phyloP scores from a whole-genome alignment of 2,113 vertebrate genomes.

The Campylomormyrus numenius region DNA sequence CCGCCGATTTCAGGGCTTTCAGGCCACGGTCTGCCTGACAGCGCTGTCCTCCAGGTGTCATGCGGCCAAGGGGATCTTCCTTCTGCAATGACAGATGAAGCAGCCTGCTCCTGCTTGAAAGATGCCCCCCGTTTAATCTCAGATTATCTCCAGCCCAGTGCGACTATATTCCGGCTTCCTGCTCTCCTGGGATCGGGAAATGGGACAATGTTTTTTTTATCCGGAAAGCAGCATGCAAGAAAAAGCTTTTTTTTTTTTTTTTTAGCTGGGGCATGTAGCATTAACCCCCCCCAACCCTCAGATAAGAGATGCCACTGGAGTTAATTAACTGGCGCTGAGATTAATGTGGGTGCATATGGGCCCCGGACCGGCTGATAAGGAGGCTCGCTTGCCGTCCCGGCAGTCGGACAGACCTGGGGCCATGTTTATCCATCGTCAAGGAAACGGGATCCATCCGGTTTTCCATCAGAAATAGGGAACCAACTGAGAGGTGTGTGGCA shows the following conservation, averaged over 20 bases:
- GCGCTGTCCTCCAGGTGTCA: neutral
- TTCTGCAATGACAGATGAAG: neutral
- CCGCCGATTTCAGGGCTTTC: neutral
- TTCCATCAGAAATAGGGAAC: neutral
- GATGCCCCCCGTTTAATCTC: neutral
- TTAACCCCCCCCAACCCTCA: slow-evolving; percentile 11
- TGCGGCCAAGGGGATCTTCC: neutral
- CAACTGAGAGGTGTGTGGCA: neutral
- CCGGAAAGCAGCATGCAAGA: neutral
- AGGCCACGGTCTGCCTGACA: neutral
- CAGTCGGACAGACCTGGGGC: slow-evolving; percentile 9
- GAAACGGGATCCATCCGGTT: slow-evolving; percentile 14
- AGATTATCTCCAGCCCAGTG: neutral
- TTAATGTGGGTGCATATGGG: slow-evolving; percentile 21
- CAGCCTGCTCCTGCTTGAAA: neutral
- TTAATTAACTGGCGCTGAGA: slow-evolving; percentile 32
- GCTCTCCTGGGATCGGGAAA: slow-evolving; percentile 6
- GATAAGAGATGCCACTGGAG: slow-evolving; percentile 28
- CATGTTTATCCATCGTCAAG: neutral
- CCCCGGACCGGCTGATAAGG: slow-evolving; percentile 25
- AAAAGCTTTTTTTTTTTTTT: too few relatives aligned
- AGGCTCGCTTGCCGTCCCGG: slow-evolving; percentile 15
- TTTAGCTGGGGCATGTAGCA: neutral
- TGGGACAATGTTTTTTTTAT: slow-evolving; percentile 33
- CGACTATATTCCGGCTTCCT: neutral